Conservation (phyloP, 2,888 invertebrate species). For the Mongoloraphidia duomilia region DNA sequence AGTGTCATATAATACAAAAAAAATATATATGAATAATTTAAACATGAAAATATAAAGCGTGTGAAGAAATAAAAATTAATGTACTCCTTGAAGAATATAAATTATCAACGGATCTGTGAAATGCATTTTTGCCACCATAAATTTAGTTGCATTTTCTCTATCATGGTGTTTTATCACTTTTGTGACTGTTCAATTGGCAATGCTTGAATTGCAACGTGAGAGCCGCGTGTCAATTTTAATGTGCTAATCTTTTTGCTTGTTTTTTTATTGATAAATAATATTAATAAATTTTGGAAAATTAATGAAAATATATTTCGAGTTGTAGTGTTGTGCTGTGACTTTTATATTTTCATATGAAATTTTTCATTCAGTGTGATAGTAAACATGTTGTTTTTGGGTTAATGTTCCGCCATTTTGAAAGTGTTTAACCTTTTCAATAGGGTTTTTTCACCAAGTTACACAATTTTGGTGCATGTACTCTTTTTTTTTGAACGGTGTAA, state of each 20-base stretch:
- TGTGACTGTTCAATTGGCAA: conserved; percentile 7
- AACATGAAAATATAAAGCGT: too few species aligned
- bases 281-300: conserved; percentile 15
- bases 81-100: too few species aligned
- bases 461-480: background rate
- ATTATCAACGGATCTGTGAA: too few species aligned
- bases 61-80: too few species aligned
- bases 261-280: conserved; percentile 26
- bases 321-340: background rate
- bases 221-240: conserved; percentile 34
- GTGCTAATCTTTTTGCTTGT: conserved; percentile 27
- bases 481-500: background rate
- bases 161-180: too few species aligned
- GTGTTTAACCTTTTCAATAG: conserved; percentile 27
- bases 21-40: too few species aligned
- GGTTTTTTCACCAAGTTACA: background rate
- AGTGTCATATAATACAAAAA: too few species aligned
- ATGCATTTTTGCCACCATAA: too few species aligned
- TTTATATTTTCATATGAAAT: background rate
- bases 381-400: conserved; percentile 26
- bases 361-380: background rate
- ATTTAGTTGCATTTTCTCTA: too few species aligned
- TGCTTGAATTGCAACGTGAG: conserved; percentile 30
- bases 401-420: conserved; percentile 32
- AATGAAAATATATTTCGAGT: background rate